phyloP scores from a whole-genome alignment of 2,797 vertebrate genomes.

The Pitangus sulphuratus region DNA sequence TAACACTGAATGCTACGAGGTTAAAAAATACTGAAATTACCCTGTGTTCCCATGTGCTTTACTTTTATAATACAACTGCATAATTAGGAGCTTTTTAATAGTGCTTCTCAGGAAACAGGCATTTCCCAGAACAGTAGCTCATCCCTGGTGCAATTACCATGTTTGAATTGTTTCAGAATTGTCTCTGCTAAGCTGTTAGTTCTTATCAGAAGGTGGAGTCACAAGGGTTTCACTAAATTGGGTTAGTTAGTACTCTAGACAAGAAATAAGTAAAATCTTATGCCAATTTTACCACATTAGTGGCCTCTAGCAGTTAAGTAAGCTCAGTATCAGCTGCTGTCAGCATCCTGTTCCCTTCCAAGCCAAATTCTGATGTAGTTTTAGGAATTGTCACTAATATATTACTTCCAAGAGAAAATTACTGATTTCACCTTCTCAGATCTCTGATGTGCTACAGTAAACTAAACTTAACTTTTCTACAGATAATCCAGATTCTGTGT shows the following conservation, averaged over 20 bases:
- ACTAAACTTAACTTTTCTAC: not conserved
- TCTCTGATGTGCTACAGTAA: not conserved
- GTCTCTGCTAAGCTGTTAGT: not conserved
- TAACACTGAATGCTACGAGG: not conserved
- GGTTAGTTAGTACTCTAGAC: not conserved
- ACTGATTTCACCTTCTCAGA: not conserved
- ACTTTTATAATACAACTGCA: not conserved
- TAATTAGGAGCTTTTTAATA: not conserved
- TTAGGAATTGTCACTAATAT: not conserved
- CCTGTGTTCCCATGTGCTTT: not conserved
- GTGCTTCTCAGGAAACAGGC: not conserved
- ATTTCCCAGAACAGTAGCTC: not conserved
- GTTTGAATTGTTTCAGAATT: not conserved
- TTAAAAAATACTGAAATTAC: not conserved
- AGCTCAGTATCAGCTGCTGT: not conserved
- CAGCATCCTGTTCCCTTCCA: not conserved
- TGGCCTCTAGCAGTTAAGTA: not conserved
- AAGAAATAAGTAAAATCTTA: constrained; percentile 2
- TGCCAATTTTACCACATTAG: not conserved
- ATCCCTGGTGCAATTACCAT: not conserved
- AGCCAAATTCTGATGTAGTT: not conserved
- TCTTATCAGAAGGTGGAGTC: not conserved
- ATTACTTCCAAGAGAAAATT: not conserved
- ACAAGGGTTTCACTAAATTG: not conserved
- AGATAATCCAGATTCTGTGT: not conserved